Percentiles rank a stretch among this genome's conserved stretches.
Evolutionary conservation across 2,797 vertebrate species (phyloP).

Genomic region (Manis crassicaudata): DNA sequence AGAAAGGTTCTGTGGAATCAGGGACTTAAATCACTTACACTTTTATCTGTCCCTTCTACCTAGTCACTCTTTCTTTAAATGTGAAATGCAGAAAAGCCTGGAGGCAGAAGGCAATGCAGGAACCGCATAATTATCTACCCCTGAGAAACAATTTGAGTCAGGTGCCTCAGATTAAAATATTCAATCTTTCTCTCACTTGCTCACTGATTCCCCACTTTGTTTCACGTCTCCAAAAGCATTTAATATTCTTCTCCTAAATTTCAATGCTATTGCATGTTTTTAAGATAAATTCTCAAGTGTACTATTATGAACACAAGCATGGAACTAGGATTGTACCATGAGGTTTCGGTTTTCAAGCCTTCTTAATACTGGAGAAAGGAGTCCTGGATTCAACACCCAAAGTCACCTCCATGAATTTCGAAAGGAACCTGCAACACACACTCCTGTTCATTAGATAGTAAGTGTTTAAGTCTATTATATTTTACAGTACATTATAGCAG

Average conservation of each 20-base stretch:
- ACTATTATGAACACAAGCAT: not conserved
- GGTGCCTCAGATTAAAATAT: not conserved
- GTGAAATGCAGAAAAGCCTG: not conserved
- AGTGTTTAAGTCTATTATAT: not conserved
- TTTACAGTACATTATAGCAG: not conserved
- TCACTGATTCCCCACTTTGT: not conserved
- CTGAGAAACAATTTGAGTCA: not conserved
- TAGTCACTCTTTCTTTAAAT: not conserved
- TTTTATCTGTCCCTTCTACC: not conserved
- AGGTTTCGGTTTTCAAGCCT: conserved; percentile 53
- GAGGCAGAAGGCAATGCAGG: not conserved
- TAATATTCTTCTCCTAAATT: not conserved
- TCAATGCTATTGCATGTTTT: not conserved
- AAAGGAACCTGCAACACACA: conserved; percentile 30
- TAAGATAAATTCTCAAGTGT: conserved; percentile 16
- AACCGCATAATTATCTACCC: not conserved
- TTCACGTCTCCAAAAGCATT: conserved; percentile 41
- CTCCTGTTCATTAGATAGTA: not conserved
- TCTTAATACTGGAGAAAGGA: conserved; percentile 10
- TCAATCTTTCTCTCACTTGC: not conserved
- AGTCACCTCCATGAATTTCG: conserved; percentile 26
- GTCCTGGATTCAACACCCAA: conserved; percentile 43
- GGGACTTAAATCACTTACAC: not conserved
- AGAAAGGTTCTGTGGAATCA: not conserved
- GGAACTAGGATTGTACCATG: not conserved